Evolutionary conservation across 2,113 vertebrate species (phyloP), one percentile per base, ranked within the genome.

Genomic region (Brachyhypopomus occidentalis): DNA sequence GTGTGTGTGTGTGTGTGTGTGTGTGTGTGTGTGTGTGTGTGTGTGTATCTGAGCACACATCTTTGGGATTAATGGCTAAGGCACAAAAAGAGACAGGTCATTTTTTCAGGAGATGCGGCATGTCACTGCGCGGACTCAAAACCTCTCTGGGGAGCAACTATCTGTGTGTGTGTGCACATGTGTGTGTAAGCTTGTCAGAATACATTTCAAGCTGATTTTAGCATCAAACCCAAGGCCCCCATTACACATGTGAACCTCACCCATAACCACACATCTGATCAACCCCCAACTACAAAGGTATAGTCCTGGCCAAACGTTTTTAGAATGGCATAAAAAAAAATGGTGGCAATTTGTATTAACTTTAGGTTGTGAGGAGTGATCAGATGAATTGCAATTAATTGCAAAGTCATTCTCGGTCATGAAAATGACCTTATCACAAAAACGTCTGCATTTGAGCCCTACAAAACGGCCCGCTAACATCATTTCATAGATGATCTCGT

Each of bases 1-100:
- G 70, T 73, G 78, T 78, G 75, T 77, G 75, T 64, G 67, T 48
- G 70, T 71, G 59, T 74, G 20, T 63, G 73, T 48, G 66, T 36
- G 58, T 27, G 36, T 8, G 73, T 27, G 34, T 45, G 59, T 52
- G 76, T 19, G 62, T 59, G 55, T 72, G 8, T 58, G 71, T 36
- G 34, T 25, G 66, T 66, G 55, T 79, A 7, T 58, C 62, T 52
- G 60, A 25, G 48, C n/a, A 34, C 22, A 5, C 0, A 22, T 5
- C 59, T 56, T 20, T 56, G 56, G 52, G 79, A 81, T 83, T 77
- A 62, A 79, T 84, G 38, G 58, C 30, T 64, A 34, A 36, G 22
- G 62, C 58, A 82, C 59, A 45, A 17, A 60, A 25, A 79, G 60
- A 71, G 81, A 63, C 72, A 80, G 55, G 36, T 5, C 22, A 64